Evolutionary conservation across 2,113 vertebrate species (phyloP).

Genomic region (Crotophaga sulcirostris): DNA sequence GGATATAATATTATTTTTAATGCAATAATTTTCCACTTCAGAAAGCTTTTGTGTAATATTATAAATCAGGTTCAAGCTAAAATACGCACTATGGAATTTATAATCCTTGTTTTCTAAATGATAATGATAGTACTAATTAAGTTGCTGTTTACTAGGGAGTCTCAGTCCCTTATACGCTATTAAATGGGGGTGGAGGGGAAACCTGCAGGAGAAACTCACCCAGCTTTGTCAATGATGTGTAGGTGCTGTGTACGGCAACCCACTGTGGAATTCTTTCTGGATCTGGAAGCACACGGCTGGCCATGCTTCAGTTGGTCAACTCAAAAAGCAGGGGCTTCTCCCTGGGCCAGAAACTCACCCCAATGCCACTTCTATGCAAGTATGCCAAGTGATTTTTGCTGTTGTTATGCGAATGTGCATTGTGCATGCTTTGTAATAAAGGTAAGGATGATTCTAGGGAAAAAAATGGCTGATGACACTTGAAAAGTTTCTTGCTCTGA

Average conservation of each 20-base stretch:
- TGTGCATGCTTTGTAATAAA: not conserved
- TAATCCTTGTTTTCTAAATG: constrained; percentile 1
- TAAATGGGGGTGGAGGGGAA: not conserved
- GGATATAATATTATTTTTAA: not conserved
- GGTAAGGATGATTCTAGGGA: not conserved
- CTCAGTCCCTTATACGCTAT: not conserved
- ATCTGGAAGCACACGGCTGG: not conserved
- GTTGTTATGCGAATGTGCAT: not conserved
- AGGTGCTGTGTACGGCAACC: not conserved
- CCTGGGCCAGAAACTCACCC: not conserved
- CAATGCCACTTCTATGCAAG: not conserved
- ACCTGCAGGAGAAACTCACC: not conserved
- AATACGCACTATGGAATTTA: not conserved
- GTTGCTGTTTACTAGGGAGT: not conserved
- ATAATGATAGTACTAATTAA: not conserved
- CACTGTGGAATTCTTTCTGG: not conserved
- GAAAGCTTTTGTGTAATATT: constrained; percentile 7
- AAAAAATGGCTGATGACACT: not conserved
- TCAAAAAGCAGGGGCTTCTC: not conserved
- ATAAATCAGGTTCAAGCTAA: not conserved
- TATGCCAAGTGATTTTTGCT: not conserved
- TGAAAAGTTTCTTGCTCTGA: not conserved
- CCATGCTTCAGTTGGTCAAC: not conserved
- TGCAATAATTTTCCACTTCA: constrained; percentile 16
- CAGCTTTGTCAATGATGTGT: not conserved